Conservation (phyloP, 64 coral and sea anemone species). For the Acropora yongei region DNA sequence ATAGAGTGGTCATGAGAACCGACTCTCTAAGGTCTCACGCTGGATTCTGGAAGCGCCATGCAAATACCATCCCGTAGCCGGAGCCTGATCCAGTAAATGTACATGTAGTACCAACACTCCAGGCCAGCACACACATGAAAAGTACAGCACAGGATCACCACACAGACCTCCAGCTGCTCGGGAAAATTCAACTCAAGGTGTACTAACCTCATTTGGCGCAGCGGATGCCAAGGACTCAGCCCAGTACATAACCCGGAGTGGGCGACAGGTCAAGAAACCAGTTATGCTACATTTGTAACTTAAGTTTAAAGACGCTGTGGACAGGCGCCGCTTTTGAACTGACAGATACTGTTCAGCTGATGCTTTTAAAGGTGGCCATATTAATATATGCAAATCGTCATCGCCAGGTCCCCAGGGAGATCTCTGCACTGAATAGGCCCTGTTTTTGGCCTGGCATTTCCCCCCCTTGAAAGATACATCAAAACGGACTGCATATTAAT, state of each 20-base stretch:
- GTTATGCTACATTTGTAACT: constrained; percentile 33
- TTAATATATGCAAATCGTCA: too few relatives aligned
- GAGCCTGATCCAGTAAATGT: background rate
- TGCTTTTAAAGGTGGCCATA: background rate
- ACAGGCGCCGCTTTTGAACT: background rate
- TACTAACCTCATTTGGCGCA: background rate
- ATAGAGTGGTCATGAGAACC: constrained; percentile 48
- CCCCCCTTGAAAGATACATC: too few relatives aligned
- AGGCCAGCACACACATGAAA: too few relatives aligned
- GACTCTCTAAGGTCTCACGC: background rate
- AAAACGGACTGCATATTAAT: too few relatives aligned
- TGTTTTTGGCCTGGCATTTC: too few relatives aligned
- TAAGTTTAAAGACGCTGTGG: background rate
- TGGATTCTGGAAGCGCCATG: constrained; percentile 2
- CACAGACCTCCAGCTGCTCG: background rate
- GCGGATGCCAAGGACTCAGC: background rate
- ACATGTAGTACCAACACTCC: background rate
- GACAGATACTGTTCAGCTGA: background rate
- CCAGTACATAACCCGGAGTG: constrained; percentile 26
- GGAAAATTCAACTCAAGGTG: background rate
- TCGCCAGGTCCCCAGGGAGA: too few relatives aligned
- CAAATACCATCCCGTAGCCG: constrained; percentile 6
- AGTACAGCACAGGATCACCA: background rate
- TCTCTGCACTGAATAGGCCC: too few relatives aligned
- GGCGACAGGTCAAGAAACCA: constrained; percentile 44